Evolutionary conservation across 2,888 invertebrate species (phyloP).

Genomic region (Lithodes maja): DNA sequence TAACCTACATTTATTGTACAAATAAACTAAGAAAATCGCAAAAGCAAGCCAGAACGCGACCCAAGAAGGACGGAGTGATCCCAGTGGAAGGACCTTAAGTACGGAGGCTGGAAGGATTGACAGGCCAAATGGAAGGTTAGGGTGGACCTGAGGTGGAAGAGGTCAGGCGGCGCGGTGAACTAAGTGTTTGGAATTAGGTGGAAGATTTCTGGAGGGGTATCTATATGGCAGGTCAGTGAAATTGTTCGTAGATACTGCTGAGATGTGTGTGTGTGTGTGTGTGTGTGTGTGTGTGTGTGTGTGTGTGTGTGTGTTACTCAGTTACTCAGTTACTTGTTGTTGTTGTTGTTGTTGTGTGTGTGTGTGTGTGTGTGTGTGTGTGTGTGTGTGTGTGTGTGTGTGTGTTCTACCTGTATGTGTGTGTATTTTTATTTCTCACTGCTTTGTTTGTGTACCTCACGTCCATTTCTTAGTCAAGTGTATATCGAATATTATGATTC

Average conservation of each 20-base stretch:
- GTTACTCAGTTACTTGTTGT: too few species aligned
- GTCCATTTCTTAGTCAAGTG: too few species aligned
- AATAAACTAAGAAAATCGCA: too few species aligned
- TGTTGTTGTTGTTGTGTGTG: too few species aligned
- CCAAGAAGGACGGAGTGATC: not conserved
- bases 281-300: constrained; percentile 12
- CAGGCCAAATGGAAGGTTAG: not conserved
- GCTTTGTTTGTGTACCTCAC: too few species aligned
- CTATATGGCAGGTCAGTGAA: not conserved
- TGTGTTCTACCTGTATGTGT: too few species aligned
- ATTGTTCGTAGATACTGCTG: not conserved
- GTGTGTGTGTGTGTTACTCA: not conserved
- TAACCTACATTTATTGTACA: too few species aligned
- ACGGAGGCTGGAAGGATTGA: not conserved
- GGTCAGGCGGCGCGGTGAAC: not conserved
- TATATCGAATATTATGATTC: too few species aligned
- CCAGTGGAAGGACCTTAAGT: not conserved
- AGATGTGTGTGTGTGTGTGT: not conserved
- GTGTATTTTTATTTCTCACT: too few species aligned
- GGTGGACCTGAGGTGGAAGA: not conserved
- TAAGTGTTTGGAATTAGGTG: not conserved
- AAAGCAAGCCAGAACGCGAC: too few species aligned
- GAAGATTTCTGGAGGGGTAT: not conserved
- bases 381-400: not conserved
- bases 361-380: not conserved